These are phyloP conservation scores for Eleutherodactylus coqui DNA, from an alignment of 2,797 vertebrate species.

Conservation along the genomic window DNA sequence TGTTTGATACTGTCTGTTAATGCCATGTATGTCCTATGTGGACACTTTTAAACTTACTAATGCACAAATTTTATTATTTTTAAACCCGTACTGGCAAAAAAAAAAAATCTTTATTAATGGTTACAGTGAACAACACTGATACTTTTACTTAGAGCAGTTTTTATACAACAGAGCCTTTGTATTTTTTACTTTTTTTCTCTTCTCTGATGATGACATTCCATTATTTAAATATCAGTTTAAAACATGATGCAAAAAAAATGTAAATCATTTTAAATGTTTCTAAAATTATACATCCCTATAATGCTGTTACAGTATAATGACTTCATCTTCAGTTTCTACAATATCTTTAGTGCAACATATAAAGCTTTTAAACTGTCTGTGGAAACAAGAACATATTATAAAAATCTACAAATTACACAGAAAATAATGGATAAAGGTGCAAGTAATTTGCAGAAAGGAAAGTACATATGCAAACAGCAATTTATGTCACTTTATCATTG, in stretches of 20 bases:
- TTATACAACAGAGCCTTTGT: background rate
- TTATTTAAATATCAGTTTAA: conserved; percentile 1
- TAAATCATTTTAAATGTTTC: background rate
- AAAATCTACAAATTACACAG: background rate
- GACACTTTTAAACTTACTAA: no score
- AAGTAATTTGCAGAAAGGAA: background rate
- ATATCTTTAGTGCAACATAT: background rate
- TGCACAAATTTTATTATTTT: no score
- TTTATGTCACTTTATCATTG: background rate
- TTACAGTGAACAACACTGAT: no score
- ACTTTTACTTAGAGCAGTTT: background rate
- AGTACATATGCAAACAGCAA: background rate
- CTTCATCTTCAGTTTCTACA: background rate
- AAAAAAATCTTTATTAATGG: no score
- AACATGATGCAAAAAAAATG: no score
- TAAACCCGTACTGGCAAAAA: no score
- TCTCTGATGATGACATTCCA: background rate
- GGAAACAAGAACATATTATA: background rate
- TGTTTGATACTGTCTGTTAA: no score
- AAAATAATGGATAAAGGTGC: background rate
- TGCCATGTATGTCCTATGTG: no score
- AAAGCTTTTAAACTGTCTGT: background rate
- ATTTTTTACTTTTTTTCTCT: background rate
- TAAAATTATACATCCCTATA: background rate
- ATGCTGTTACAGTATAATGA: background rate